Conservation (phyloP, 2,888 invertebrate genomes). For the Drosophila colorata region DNA sequence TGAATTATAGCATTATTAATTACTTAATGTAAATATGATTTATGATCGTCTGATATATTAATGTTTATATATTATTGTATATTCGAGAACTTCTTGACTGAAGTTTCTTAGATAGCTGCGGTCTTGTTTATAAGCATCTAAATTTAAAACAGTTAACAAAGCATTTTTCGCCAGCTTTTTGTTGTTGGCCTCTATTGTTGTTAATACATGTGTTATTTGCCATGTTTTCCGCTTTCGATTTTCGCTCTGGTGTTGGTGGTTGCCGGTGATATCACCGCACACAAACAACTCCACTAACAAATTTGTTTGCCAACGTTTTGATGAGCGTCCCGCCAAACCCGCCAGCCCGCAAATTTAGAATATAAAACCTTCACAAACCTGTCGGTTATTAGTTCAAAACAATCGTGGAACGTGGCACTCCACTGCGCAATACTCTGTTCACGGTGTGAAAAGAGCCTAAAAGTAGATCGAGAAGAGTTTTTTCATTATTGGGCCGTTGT, state of each 20-base stretch:
- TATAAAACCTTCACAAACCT: slow-evolving; percentile 14
- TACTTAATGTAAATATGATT: slow-evolving; percentile 31
- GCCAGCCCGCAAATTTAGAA: background rate
- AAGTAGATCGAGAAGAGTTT: no score
- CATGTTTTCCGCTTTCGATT: slow-evolving; percentile 68
- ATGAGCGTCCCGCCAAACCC: slow-evolving; percentile 3
- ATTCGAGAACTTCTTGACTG: background rate
- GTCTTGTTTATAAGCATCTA: slow-evolving; percentile 45
- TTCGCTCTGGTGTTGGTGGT: slow-evolving; percentile 12
- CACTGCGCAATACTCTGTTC: background rate
- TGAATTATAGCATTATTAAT: slow-evolving; percentile 5
- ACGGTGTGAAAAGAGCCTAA: no score
- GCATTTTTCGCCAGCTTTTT: slow-evolving; percentile 26
- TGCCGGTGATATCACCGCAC: slow-evolving; percentile 65
- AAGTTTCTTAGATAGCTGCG: slow-evolving; percentile 7
- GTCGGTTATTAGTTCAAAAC: slow-evolving; percentile 20
- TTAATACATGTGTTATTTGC: slow-evolving; percentile 69
- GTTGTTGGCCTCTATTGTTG: slow-evolving; percentile 47
- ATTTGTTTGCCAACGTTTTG: slow-evolving; percentile 54
- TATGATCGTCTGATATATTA: slow-evolving; percentile 16
- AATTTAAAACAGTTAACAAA: slow-evolving; percentile 68
- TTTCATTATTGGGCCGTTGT: no score
- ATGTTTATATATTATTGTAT: slow-evolving; percentile 4
- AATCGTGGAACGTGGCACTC: background rate
- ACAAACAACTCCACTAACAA: slow-evolving; percentile 15